A percentile compares a stretch with the other conserved stretches of the same genome.
These are phyloP conservation scores for Typhlichthys subterraneus DNA, from an alignment of 2,797 vertebrate genomes.

Conservation along the genomic window DNA sequence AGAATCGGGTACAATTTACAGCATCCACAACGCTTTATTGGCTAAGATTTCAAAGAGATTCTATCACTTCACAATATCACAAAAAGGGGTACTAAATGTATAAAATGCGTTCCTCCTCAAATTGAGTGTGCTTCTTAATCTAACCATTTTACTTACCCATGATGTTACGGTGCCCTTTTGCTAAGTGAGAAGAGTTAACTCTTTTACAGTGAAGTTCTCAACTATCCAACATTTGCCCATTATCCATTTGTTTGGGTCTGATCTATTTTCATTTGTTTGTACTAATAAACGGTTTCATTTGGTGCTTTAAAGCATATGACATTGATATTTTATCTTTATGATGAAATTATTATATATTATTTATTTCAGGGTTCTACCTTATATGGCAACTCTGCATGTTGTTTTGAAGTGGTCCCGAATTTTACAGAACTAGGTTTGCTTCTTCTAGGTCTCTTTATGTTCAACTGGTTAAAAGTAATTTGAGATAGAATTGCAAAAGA, in stretches of 20 bases:
- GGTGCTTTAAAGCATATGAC: slow-evolving; percentile 9
- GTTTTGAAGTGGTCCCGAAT: too few species aligned
- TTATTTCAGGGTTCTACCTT: too few species aligned
- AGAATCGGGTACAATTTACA: background rate
- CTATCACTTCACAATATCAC: background rate
- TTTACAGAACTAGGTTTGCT: too few species aligned
- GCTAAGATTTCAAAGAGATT: background rate
- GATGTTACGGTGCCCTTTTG: background rate
- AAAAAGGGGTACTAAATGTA: background rate
- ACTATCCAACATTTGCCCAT: background rate
- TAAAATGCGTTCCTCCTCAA: slow-evolving; percentile 69
- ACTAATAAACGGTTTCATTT: slow-evolving; percentile 37
- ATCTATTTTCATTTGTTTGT: slow-evolving; percentile 48
- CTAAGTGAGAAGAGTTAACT: slow-evolving; percentile 45
- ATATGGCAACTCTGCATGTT: too few species aligned
- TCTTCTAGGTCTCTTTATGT: too few species aligned
- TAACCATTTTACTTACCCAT: slow-evolving; percentile 21
- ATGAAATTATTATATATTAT: background rate
- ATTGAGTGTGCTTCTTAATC: slow-evolving; percentile 43
- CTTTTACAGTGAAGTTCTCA: slow-evolving; percentile 2
- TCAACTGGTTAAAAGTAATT: too few species aligned
- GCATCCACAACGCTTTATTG: slow-evolving; percentile 3
- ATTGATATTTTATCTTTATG: slow-evolving; percentile 13
- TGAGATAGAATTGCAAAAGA: too few species aligned
- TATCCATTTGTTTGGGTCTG: slow-evolving; percentile 11